Evolutionary conservation across 2,888 invertebrate genomes (phyloP).

Genomic region (Lasius fuliginosus): DNA sequence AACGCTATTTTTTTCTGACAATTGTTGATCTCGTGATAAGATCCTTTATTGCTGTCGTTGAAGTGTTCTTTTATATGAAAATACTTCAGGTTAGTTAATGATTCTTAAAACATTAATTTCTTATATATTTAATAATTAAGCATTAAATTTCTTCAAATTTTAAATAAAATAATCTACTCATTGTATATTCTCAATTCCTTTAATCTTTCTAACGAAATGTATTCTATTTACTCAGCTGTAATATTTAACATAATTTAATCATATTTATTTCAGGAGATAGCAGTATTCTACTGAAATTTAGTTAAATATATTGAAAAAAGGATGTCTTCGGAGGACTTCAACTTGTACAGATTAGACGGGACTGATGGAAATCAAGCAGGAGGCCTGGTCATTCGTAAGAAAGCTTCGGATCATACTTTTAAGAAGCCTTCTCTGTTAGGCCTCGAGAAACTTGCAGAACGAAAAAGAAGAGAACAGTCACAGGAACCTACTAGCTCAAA

Average conservation of each 20-base stretch:
- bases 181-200: not conserved
- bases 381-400: conserved; percentile 86
- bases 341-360: conserved; percentile 86
- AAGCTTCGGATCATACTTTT: conserved; percentile 88
- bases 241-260: not conserved
- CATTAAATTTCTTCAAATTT: not conserved
- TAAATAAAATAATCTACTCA: not conserved
- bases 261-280: conserved; percentile 26
- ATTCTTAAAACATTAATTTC: not conserved
- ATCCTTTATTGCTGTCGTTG: not conserved
- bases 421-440: conserved; percentile 94
- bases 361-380: conserved; percentile 81
- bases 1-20: not conserved
- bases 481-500: conserved; percentile 78
- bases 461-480: conserved; percentile 88
- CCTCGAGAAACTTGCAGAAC: conserved; percentile 94
- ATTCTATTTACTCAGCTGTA: not conserved
- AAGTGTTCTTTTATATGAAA: not conserved
- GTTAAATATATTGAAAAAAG: not conserved
- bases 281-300: not conserved
- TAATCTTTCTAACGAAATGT: not conserved
- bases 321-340: conserved; percentile 77
- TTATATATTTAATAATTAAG: conserved; percentile 18
- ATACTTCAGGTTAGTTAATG: not conserved
- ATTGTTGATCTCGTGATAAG: not conserved